Evolutionary conservation across 2,888 invertebrate genomes (phyloP).

Genomic region (Hydropsyche betteni): DNA sequence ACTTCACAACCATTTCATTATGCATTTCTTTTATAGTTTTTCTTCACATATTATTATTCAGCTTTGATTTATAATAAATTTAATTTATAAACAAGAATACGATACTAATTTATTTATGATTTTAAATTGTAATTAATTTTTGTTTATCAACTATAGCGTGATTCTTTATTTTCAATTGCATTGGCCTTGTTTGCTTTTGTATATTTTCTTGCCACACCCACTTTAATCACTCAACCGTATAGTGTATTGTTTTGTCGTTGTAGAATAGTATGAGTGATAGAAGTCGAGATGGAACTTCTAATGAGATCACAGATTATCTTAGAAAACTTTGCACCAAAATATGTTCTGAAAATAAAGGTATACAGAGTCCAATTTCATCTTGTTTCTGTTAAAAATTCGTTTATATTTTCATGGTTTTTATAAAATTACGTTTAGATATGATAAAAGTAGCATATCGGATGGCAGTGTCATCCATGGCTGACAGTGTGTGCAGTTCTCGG

Average conservation of each 20-base stretch:
- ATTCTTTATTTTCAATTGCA: too few species aligned
- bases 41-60: too few species aligned
- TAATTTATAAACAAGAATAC: too few species aligned
- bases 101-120: too few species aligned
- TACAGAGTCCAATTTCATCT: not conserved
- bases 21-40: too few species aligned
- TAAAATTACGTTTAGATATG: conserved; percentile 28
- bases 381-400: not conserved
- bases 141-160: too few species aligned
- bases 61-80: too few species aligned
- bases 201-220: too few species aligned
- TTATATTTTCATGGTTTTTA: not conserved
- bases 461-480: conserved; percentile 42
- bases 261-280: conserved; percentile 35
- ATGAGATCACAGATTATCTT: conserved; percentile 47
- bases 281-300: conserved; percentile 15
- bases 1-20: too few species aligned
- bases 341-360: conserved; percentile 47
- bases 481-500: conserved; percentile 44
- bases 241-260: conserved; percentile 10
- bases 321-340: conserved; percentile 48
- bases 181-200: too few species aligned
- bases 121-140: too few species aligned
- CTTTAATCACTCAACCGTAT: too few species aligned
- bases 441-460: conserved; percentile 45